Conservation (phyloP, 2,797 vertebrate genomes). For the Prunella strophiata region DNA sequence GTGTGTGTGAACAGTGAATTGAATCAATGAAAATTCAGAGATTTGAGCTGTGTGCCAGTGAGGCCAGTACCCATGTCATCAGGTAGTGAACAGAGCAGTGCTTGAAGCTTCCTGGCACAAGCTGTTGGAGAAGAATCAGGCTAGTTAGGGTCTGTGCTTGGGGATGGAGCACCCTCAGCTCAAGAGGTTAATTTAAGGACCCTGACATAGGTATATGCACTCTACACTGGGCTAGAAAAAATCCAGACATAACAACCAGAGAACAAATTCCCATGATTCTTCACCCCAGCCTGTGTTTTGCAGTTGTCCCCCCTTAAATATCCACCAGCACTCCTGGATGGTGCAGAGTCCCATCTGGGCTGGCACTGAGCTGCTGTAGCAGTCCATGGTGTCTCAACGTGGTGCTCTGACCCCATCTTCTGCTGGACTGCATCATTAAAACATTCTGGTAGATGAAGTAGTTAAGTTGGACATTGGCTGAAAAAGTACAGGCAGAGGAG, state of each 20-base stretch:
- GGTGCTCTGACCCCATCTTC: not conserved
- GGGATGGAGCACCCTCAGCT: not conserved
- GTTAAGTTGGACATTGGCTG: not conserved
- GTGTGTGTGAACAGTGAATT: accelerated
- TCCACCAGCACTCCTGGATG: not conserved
- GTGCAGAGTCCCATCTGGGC: not conserved
- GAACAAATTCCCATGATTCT: not conserved
- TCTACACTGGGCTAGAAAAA: not conserved
- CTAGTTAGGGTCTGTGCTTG: accelerated
- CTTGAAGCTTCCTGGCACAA: not conserved
- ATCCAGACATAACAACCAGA: not conserved
- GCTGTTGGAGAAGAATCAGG: not conserved
- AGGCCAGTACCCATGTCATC: not conserved
- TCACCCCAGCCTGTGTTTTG: not conserved
- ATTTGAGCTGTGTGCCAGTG: accelerated
- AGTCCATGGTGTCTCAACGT: accelerated
- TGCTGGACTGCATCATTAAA: accelerated
- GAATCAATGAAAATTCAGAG: not conserved
- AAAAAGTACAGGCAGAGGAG: not conserved
- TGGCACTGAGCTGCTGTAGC: not conserved
- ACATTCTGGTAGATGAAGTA: not conserved
- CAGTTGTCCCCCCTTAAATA: not conserved
- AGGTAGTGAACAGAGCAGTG: not conserved
- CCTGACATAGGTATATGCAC: not conserved
- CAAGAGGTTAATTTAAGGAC: not conserved